Base-by-base conservation (phyloP, 2,113 vertebrate species). In the Nycticebus coucang region DNA sequence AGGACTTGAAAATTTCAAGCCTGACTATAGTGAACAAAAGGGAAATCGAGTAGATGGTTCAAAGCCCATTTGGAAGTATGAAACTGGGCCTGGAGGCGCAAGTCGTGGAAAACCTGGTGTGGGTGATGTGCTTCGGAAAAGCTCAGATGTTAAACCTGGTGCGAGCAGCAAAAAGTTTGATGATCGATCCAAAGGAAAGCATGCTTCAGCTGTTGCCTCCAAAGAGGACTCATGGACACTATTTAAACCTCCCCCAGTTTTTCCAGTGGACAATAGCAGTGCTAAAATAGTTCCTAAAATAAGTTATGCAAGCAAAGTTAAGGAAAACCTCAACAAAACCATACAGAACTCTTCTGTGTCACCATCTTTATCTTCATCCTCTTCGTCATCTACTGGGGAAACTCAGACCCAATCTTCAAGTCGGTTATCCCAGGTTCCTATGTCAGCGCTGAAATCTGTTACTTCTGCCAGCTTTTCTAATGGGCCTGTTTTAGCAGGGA, bases 301-400 rank as follows among this genome's bases (percentile, higher is more conserved):
- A 98, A 99, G 99, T 99, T 99, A 99, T 99, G 99, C 99, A 99
- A 99, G 99, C 98, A 99, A 99, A 99, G 99, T 99, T 98, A 99
- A 99, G 98, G 99, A 99, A 98, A 99, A 99, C 99, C 99, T 99
- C 99, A 99, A 99, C 98, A 99, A 99, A 99, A 98, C 99, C 96
- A 98, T 99, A 98, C 99, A 99, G 97, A 98, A 97, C 81, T 98
- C 98, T 57, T 98, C 98, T 50, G 97, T 98, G 82, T 98, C 98
- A 69, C 97, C 98, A 59, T 97, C 96, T 62, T 98, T 98, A 14
- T 98, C 98, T 0, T 98, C 98, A 68, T 98, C 98, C 9, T 98
- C 97, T 1, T 98, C 98, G 0, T 97, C 96, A 50, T 98, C 98
- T 86, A 95, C 98, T 11, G 99, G 99, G 86, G 99, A 99, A 95